These are phyloP conservation scores for Anthoscopus minutus DNA, from an alignment of 2,113 vertebrate species.

Conservation along the genomic window DNA sequence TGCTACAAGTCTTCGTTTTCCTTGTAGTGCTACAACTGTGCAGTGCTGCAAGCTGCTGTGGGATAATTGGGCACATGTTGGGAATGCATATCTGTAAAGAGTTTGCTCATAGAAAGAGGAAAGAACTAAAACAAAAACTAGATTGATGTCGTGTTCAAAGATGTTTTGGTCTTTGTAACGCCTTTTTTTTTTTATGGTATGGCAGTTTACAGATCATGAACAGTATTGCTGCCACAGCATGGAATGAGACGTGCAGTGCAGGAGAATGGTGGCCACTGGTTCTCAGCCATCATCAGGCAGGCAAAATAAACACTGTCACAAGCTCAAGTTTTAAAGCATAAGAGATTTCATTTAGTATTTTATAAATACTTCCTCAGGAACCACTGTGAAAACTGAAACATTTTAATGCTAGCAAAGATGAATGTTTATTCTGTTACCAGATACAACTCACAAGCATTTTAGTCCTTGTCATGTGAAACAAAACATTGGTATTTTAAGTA, in stretches of 20 bases:
- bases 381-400: not conserved
- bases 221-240: accelerated
- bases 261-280: not conserved
- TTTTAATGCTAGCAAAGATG: not conserved
- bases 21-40: not conserved
- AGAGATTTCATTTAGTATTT: not conserved
- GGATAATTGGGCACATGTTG: not conserved
- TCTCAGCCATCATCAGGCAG: not conserved
- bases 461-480: not conserved
- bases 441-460: not conserved
- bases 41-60: not conserved
- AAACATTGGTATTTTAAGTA: not conserved
- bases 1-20: not conserved
- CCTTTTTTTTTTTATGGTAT: accelerated
- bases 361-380: not conserved
- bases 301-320: not conserved
- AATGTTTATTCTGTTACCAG: not conserved
- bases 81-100: not conserved
- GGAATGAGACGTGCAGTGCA: not conserved
- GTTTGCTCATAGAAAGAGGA: not conserved
- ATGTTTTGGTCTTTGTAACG: not conserved
- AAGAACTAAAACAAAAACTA: not conserved
- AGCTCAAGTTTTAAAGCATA: not conserved
- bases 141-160: not conserved
- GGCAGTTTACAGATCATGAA: not conserved